These are phyloP conservation scores for Leptodactylus fuscus DNA, from an alignment of 2,113 vertebrate genomes.

Conservation along the genomic window DNA sequence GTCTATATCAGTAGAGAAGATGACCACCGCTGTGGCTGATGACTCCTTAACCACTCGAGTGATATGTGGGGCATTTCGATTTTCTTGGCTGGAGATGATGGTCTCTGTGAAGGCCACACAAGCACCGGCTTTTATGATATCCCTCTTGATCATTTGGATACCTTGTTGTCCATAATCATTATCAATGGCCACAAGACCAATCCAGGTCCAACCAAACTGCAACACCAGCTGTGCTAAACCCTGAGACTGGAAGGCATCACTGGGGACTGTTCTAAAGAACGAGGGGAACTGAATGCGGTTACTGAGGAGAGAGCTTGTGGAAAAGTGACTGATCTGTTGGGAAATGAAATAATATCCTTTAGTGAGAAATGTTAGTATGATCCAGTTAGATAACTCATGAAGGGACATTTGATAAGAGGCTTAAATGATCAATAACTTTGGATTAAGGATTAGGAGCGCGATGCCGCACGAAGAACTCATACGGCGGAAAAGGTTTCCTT, in stretches of 20 bases:
- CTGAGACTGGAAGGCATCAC: constrained; percentile 64
- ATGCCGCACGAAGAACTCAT: too few species aligned
- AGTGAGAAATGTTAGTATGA: background rate
- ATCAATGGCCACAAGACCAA: constrained; percentile 50
- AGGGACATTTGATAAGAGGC: too few species aligned
- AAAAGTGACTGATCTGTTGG: constrained; percentile 49
- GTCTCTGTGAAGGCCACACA: constrained; percentile 48
- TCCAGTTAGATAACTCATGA: too few species aligned
- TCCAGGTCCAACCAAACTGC: constrained; percentile 53
- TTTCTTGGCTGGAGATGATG: background rate
- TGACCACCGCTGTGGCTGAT: constrained; percentile 45
- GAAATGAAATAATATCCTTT: background rate
- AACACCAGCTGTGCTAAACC: constrained; percentile 48
- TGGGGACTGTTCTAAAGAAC: constrained; percentile 66
- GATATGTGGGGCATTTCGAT: constrained; percentile 43
- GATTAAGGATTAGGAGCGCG: too few species aligned
- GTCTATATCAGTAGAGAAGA: constrained; percentile 46
- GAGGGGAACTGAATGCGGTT: constrained; percentile 58
- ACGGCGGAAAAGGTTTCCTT: too few species aligned
- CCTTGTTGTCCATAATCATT: constrained; percentile 57
- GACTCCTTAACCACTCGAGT: constrained; percentile 37
- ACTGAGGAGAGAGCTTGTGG: constrained; percentile 48
- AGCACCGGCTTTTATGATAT: constrained; percentile 37
- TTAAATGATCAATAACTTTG: too few species aligned
- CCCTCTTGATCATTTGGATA: constrained; percentile 1